Base-by-base conservation (phyloP, 2,888 invertebrate species). In the Ctenicera cuprea region DNA sequence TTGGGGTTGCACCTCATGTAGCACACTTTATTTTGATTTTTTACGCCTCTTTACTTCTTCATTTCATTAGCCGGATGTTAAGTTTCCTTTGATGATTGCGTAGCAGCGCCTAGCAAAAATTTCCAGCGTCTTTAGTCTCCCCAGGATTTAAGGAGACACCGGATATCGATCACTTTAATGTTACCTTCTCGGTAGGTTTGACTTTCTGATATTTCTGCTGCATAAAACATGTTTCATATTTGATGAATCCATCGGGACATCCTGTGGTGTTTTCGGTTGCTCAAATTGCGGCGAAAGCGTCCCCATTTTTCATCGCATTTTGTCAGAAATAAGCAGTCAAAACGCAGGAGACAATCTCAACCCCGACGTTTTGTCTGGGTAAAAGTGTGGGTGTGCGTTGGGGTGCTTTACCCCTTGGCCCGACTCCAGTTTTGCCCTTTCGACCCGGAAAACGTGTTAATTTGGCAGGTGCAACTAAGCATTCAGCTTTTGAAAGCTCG, bases 151-250 rank as follows among this genome's bases (percentile, higher is more conserved):
- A 5, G 20, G 33, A 33, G 43, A 48, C 45, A 38, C 61, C 48
- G 48, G 26, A 30, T 63, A 63, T 63, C 63, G 63, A 63, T 63
- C 63, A 43, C 63, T 45, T 43, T 63, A 63, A 63, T 63, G 48
- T 18, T 63, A 45, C 45, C 48, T 33, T 14, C 18, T 22, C 63
- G 4, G 43, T 30, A 45, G 48, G 48, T 63, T 63, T 45, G 63
- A 63, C 63, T 63, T 61, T 61, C 45, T 45, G 63, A 45, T 63
- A 48, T 30, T 63, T 45, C 63, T 48, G 45, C 33, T 63, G 63
- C 63, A 63, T 63, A 63, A 63, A 63, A 63, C 63, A 63, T 63
- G 63, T 63, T 30, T 59, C 59, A 59, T 59, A 59, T 59, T 59
- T 59, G 41, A 59, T 59, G 59, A 59, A 59, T 41, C 59, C 59